Conservation (phyloP, 2,797 vertebrate species). For the Eulemur rubriventer region DNA sequence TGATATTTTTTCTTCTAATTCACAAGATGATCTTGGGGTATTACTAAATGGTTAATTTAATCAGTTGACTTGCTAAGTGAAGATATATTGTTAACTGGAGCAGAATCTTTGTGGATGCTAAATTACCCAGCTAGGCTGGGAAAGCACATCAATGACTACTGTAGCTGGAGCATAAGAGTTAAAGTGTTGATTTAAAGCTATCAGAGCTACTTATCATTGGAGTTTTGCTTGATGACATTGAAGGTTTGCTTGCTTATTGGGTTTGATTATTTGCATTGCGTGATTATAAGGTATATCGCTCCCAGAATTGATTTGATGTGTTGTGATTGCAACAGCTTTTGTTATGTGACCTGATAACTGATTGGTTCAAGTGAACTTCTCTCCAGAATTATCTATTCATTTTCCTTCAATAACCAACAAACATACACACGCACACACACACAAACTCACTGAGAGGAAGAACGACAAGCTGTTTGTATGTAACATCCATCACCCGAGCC, state of each 20-base stretch:
- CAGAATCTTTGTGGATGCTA: background rate
- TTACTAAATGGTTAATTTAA: slow-evolving; percentile 50
- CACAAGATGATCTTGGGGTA: background rate
- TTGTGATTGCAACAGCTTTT: slow-evolving; percentile 60
- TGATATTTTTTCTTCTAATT: background rate
- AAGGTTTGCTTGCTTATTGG: slow-evolving; percentile 55
- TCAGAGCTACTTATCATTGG: slow-evolving; percentile 34
- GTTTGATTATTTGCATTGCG: slow-evolving; percentile 75
- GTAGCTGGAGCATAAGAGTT: background rate
- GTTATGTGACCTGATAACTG: slow-evolving; percentile 69
- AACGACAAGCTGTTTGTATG: background rate
- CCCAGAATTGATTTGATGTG: slow-evolving; percentile 68
- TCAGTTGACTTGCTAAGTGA: background rate
- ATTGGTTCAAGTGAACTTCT: slow-evolving; percentile 64
- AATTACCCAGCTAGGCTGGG: background rate
- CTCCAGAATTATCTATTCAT: slow-evolving; percentile 44
- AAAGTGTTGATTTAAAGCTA: slow-evolving; percentile 46
- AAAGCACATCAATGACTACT: background rate
- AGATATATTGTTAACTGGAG: background rate
- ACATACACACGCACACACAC: background rate
- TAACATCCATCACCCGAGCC: background rate
- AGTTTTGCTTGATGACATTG: slow-evolving; percentile 68
- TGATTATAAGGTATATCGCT: slow-evolving; percentile 75
- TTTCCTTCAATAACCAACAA: slow-evolving; percentile 22
- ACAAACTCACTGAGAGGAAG: background rate